Evolutionary conservation across 2,888 invertebrate genomes (phyloP).

Genomic region (Meloe dianella): DNA sequence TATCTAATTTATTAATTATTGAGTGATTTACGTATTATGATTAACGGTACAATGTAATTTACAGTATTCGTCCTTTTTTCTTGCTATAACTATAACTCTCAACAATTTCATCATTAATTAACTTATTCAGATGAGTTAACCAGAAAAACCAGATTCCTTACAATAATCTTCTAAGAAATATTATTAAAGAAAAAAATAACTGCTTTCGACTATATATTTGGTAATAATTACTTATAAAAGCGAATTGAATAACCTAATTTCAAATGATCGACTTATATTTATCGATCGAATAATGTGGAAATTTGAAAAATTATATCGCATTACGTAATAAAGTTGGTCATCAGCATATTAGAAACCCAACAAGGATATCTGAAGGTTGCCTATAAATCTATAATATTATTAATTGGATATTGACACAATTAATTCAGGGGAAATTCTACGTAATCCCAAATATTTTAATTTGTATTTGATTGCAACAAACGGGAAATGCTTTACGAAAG

Average conservation of each 20-base stretch:
- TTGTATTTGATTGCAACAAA: background rate
- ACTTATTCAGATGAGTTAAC: background rate
- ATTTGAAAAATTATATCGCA: constrained; percentile 19
- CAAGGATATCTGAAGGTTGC: constrained; percentile 21
- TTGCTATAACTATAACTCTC: background rate
- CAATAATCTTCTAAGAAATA: background rate
- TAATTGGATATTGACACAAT: background rate
- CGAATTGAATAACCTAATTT: background rate
- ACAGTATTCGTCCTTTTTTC: too few species aligned
- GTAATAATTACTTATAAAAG: background rate
- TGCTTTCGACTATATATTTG: background rate
- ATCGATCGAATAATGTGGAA: background rate
- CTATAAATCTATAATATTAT: constrained; percentile 15
- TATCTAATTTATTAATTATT: too few species aligned
- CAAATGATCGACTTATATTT: background rate
- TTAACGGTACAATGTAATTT: too few species aligned
- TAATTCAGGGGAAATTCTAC: background rate
- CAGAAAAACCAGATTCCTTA: background rate
- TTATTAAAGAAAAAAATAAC: background rate
- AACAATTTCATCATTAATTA: background rate
- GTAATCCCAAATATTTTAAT: background rate
- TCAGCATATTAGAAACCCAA: constrained; percentile 29
- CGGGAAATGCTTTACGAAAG: background rate
- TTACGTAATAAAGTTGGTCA: constrained; percentile 29
- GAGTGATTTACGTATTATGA: too few species aligned